These are phyloP conservation scores for Sesia bembeciformis DNA, from an alignment of 2,888 invertebrate genomes.

Conservation along the genomic window DNA sequence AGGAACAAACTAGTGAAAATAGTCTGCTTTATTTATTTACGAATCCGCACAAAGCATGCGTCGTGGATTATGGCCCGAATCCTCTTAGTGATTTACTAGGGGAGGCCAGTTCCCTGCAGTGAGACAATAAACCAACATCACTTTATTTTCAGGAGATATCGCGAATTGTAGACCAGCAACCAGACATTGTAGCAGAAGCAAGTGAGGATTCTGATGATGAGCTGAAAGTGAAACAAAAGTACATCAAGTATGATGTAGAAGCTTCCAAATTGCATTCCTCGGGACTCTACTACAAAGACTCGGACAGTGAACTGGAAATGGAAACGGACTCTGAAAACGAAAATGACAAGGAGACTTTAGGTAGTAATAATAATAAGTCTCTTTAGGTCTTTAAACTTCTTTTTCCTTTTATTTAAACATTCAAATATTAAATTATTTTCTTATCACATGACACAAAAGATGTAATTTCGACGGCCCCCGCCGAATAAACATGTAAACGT, in stretches of 20 bases:
- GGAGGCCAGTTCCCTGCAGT: neutral
- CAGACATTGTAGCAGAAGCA: constrained; percentile 78
- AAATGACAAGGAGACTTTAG: constrained; percentile 71
- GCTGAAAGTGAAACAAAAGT: constrained; percentile 66
- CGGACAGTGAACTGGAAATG: constrained; percentile 77
- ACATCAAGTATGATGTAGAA: constrained; percentile 78
- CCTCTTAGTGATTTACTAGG: no score
- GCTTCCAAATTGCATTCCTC: constrained; percentile 79
- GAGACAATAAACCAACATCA: neutral
- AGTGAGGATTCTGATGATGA: constrained; percentile 78
- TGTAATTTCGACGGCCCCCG: no score
- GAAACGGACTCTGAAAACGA: constrained; percentile 73
- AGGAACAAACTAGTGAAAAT: neutral
- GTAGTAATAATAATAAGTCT: constrained; percentile 25
- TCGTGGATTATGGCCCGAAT: no score
- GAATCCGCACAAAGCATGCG: no score
- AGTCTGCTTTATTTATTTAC: no score
- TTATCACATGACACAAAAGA: no score
- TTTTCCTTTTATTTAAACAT: no score
- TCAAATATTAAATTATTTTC: no score
- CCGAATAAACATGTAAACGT: no score
- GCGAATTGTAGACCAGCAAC: constrained; percentile 74
- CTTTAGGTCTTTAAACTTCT: no score
- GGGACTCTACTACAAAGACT: constrained; percentile 79
- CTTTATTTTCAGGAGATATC: constrained; percentile 61